Conservation (phyloP, 2,797 vertebrate species). For the Ambastaia sidthimunki region DNA sequence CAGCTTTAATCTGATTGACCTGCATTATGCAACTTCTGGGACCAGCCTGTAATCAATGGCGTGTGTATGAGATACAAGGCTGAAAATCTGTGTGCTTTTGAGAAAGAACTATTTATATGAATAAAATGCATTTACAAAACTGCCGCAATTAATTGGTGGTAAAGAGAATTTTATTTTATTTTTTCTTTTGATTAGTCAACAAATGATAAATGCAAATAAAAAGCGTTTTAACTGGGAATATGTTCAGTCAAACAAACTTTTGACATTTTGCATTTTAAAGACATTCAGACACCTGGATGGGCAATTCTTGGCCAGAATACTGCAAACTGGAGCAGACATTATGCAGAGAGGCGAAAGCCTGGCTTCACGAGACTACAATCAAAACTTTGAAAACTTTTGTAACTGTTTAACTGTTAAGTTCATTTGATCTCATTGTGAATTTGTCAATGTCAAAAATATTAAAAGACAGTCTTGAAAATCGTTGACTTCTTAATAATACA, state of each 20-base stretch:
- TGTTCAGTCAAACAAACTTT: neutral
- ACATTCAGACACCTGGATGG: no score
- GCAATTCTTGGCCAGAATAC: no score
- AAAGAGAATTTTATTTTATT: neutral
- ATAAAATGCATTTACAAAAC: neutral
- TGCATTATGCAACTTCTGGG: neutral
- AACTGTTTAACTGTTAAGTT: no score
- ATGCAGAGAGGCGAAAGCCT: no score
- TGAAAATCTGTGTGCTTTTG: no score
- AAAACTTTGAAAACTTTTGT: no score
- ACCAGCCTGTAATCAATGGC: neutral
- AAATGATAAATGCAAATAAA: neutral
- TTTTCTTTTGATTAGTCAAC: neutral
- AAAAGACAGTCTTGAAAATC: no score
- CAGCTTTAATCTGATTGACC: neutral
- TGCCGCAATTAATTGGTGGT: no score
- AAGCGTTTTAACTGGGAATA: neutral
- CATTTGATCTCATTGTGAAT: neutral
- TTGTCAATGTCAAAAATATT: neutral
- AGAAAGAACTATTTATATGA: no score
- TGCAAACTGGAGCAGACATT: no score
- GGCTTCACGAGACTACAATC: no score
- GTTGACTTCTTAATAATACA: conserved; percentile 29
- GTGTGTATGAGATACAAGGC: neutral
- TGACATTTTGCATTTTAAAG: no score